phyloP scores from a whole-genome alignment of 2,113 vertebrate genomes.

The Pagrus major region DNA sequence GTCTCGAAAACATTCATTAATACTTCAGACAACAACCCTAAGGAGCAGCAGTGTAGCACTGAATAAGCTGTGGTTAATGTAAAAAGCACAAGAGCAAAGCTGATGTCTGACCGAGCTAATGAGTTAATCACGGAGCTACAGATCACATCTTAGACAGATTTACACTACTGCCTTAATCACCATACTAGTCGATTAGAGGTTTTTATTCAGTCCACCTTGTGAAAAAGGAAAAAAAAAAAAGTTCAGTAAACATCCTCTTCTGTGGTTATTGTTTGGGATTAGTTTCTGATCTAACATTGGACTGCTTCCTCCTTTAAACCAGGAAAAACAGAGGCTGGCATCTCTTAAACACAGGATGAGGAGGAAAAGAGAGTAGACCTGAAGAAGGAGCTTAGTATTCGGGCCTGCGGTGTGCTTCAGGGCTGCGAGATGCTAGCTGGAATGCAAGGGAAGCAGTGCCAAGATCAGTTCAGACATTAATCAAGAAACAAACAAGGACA shows the following conservation, averaged over 20 bases:
- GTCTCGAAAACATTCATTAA: background rate
- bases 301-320: background rate
- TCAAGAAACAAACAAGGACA: background rate
- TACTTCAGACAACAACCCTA: background rate
- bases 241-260: background rate
- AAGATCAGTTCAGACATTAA: constrained; percentile 20
- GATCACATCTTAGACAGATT: constrained; percentile 43
- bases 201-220: background rate
- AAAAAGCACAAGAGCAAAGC: constrained; percentile 17
- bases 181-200: background rate
- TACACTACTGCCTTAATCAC: constrained; percentile 33
- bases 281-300: background rate
- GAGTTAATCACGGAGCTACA: constrained; percentile 46
- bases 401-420: background rate
- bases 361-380: background rate
- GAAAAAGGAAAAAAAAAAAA: background rate
- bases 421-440: background rate
- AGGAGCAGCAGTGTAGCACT: background rate
- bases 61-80: background rate
- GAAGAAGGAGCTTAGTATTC: constrained; percentile 1
- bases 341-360: background rate
- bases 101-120: constrained; percentile 49
- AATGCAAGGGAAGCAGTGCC: background rate
- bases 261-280: background rate
- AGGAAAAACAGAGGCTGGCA: background rate